Percentiles rank a stretch among this genome's conserved stretches.
These are phyloP conservation scores for Dendrocincla tyrannina DNA, from an alignment of 2,797 vertebrate genomes.

Conservation along the genomic window DNA sequence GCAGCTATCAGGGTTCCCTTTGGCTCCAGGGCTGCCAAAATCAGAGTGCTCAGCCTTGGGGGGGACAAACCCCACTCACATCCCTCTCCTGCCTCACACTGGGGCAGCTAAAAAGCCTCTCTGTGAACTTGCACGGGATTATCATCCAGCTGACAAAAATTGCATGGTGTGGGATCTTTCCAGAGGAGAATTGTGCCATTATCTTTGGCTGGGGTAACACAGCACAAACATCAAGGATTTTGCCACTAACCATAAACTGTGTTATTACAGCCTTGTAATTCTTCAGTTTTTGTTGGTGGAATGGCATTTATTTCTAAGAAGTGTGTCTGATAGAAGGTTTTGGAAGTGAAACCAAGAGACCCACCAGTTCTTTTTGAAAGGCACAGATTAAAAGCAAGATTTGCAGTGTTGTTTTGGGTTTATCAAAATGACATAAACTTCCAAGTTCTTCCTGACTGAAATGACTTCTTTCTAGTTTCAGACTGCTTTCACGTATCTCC, in stretches of 20 bases:
- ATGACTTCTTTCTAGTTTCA: neutral
- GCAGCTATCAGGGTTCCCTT: neutral
- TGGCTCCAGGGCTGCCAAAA: neutral
- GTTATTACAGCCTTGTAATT: neutral
- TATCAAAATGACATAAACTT: neutral
- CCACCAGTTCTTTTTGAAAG: neutral
- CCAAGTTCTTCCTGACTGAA: neutral
- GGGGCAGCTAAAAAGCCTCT: accelerated
- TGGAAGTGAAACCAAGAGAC: neutral
- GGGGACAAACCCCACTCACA: neutral
- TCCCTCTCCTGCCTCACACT: neutral
- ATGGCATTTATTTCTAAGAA: neutral
- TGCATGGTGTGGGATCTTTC: neutral
- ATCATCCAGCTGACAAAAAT: neutral
- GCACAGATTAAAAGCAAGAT: neutral
- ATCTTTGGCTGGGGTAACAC: neutral
- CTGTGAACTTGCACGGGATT: neutral
- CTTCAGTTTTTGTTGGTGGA: neutral
- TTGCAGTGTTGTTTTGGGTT: neutral
- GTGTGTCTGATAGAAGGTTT: neutral
- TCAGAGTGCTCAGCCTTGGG: neutral
- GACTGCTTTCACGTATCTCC: neutral
- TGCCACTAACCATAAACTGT: neutral
- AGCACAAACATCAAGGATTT: neutral
- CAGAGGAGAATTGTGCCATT: neutral